A percentile compares a stretch with the other conserved stretches of the same genome.
These are phyloP conservation scores for Phortica okadai DNA, from an alignment of 2,888 invertebrate genomes.

Conservation along the genomic window DNA sequence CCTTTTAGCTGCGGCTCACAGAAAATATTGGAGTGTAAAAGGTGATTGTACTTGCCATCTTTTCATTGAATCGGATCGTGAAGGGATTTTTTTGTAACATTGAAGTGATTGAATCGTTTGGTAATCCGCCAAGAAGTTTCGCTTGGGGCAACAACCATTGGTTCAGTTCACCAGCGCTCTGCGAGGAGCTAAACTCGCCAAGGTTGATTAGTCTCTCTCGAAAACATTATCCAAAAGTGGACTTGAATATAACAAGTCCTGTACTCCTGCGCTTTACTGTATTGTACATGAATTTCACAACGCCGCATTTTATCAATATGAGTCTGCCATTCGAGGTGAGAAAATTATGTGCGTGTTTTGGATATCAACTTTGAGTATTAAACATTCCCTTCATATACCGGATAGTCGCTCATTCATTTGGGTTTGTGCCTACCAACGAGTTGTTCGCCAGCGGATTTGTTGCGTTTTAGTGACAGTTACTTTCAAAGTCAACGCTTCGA, in stretches of 20 bases:
- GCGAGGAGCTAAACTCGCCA: slow-evolving; percentile 63
- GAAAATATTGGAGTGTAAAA: slow-evolving; percentile 64
- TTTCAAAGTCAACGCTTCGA: slow-evolving; percentile 65
- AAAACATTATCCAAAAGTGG: slow-evolving; percentile 37
- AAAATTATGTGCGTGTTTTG: slow-evolving; percentile 10
- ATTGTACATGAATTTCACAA: slow-evolving; percentile 64
- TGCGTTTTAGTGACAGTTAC: slow-evolving; percentile 60
- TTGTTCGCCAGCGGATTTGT: slow-evolving; percentile 70
- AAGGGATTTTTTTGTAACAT: slow-evolving; percentile 18
- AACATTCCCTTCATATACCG: slow-evolving; percentile 35
- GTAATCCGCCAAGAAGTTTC: slow-evolving; percentile 57
- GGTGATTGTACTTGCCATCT: slow-evolving; percentile 47
- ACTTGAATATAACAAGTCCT: slow-evolving; percentile 62
- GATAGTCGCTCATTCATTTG: slow-evolving; percentile 71
- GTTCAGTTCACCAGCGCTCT: slow-evolving; percentile 62
- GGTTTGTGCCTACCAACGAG: slow-evolving; percentile 77
- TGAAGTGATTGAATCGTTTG: slow-evolving; percentile 66
- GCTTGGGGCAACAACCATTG: slow-evolving; percentile 69
- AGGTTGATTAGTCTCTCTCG: slow-evolving; percentile 59
- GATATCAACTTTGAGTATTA: not conserved
- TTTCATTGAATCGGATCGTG: not conserved
- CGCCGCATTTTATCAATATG: slow-evolving; percentile 63
- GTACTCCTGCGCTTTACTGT: slow-evolving; percentile 60
- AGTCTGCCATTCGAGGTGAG: slow-evolving; percentile 66
- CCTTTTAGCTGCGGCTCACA: slow-evolving; percentile 52